A percentile compares a stretch with the other conserved stretches of the same genome.
Evolutionary conservation across 1,140 invertebrate genomes (phyloP).

Genomic region (Panulirus ornatus): DNA sequence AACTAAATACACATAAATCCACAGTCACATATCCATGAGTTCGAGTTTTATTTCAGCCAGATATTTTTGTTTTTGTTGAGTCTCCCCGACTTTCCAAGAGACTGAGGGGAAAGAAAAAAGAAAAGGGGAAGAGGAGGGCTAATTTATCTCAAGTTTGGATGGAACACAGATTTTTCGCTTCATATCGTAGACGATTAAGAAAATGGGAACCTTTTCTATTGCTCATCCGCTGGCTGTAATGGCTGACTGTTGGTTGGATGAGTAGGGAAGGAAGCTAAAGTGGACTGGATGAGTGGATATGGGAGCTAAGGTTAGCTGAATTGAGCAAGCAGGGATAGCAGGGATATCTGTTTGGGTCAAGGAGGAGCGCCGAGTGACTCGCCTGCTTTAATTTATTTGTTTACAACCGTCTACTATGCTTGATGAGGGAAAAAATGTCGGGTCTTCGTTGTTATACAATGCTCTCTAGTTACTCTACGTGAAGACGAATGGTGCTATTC

Average conservation of each 20-base stretch:
- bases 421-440: background rate
- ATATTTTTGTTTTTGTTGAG: constrained; percentile 12
- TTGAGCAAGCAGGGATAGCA: no score
- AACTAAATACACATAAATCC: no score
- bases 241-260: background rate
- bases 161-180: constrained; percentile 33
- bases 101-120: background rate
- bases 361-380: background rate
- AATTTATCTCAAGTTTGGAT: constrained; percentile 31
- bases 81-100: background rate
- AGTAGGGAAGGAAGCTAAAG: background rate
- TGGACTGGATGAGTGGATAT: background rate
- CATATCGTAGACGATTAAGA: constrained; percentile 27
- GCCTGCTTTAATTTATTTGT: background rate
- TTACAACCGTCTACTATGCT: background rate
- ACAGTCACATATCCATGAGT: no score
- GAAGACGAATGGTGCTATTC: no score
- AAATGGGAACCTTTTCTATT: constrained; percentile 3
- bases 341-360: no score
- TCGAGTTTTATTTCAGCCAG: background rate
- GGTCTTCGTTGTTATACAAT: no score
- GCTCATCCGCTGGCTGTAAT: background rate
- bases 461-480: no score
- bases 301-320: no score
- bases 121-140: background rate